Evolutionary conservation across 1,140 invertebrate genomes (phyloP).

Genomic region (Zaprionus lachaisei): DNA sequence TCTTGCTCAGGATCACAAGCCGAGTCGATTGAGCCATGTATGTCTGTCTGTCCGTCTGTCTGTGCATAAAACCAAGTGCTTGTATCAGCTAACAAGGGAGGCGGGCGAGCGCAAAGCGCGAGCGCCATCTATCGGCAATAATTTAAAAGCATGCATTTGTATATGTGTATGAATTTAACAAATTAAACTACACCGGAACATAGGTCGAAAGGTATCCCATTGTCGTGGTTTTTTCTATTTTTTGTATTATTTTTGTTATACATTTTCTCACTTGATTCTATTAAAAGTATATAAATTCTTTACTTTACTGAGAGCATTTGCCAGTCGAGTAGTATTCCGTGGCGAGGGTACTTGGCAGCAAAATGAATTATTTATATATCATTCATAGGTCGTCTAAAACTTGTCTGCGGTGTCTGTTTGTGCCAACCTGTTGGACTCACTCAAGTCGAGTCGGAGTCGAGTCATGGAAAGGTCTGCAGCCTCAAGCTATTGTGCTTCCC

Average conservation of each 20-base stretch:
- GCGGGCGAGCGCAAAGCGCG: too few relatives aligned
- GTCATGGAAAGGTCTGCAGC: constrained; percentile 14
- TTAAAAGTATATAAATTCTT: not conserved
- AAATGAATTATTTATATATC: constrained; percentile 43
- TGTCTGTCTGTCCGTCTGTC: too few relatives aligned
- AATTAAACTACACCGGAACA: too few relatives aligned
- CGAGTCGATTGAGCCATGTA: too few relatives aligned
- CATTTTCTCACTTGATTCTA: not conserved
- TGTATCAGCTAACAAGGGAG: too few relatives aligned
- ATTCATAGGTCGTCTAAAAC: constrained; percentile 29
- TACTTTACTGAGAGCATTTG: constrained; percentile 9
- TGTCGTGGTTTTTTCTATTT: too few relatives aligned
- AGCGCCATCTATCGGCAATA: too few relatives aligned
- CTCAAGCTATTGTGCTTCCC: constrained; percentile 3
- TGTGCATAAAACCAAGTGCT: too few relatives aligned
- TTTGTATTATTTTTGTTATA: not conserved
- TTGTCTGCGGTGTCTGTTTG: constrained; percentile 19
- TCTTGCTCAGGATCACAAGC: too few relatives aligned
- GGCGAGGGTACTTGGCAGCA: not conserved
- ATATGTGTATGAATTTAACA: too few relatives aligned
- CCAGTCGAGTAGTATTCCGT: not conserved
- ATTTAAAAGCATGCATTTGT: too few relatives aligned
- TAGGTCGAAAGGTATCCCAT: too few relatives aligned
- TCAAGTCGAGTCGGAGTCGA: constrained; percentile 7
- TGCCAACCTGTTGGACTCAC: constrained; percentile 25